Conservation (phyloP, 2,797 vertebrate genomes). For the Gastrophryne carolinensis region DNA sequence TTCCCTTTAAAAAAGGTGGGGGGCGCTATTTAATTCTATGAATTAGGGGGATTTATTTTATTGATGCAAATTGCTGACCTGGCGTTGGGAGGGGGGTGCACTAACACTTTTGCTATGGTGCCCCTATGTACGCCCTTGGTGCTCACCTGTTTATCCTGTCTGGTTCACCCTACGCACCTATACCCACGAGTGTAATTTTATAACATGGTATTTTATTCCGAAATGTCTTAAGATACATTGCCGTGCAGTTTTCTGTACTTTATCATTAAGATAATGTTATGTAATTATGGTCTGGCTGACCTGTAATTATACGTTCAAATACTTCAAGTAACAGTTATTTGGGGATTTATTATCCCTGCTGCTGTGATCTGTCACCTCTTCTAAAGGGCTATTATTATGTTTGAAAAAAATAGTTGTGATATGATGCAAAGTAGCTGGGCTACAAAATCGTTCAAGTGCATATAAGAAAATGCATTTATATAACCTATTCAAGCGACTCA, state of each 20-base stretch:
- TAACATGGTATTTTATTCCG: background rate
- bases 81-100: too few species aligned
- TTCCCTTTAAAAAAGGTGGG: too few species aligned
- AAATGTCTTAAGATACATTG: background rate
- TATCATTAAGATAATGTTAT: background rate
- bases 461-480: too few species aligned
- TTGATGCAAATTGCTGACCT: too few species aligned
- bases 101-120: too few species aligned
- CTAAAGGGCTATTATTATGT: background rate
- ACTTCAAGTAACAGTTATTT: slow-evolving; percentile 19
- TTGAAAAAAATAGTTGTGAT: slow-evolving; percentile 1
- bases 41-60: too few species aligned
- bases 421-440: background rate
- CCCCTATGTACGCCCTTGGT: too few species aligned
- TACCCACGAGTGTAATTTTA: background rate
- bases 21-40: too few species aligned
- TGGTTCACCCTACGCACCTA: background rate
- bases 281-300: slow-evolving; percentile 15
- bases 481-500: too few species aligned
- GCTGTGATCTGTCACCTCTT: slow-evolving; percentile 8
- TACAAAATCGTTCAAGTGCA: background rate
- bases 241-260: background rate
- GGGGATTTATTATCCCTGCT: slow-evolving; percentile 15
- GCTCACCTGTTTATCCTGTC: background rate
- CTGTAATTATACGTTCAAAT: slow-evolving; percentile 20